These are phyloP conservation scores for Alexandromys oeconomus DNA, from an alignment of 2,797 vertebrate species.

Conservation along the genomic window DNA sequence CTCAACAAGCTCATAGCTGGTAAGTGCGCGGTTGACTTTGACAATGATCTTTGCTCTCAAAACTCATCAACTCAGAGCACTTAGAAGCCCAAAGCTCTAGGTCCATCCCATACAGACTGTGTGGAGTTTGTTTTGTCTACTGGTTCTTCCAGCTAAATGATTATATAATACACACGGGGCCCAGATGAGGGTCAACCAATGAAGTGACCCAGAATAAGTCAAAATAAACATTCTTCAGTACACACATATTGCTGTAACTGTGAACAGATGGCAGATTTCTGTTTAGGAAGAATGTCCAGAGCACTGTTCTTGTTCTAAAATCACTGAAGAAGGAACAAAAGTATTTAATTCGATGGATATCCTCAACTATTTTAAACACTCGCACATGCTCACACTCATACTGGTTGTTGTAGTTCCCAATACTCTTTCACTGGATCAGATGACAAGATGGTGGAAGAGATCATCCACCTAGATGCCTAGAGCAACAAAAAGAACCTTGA, in stretches of 20 bases:
- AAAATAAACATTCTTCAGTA: constrained; percentile 44
- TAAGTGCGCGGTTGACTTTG: background rate
- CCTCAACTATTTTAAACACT: background rate
- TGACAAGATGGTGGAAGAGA: background rate
- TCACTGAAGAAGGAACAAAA: background rate
- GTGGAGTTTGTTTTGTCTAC: background rate
- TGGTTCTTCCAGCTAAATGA: background rate
- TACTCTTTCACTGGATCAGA: background rate
- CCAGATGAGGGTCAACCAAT: constrained; percentile 15
- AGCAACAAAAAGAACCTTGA: background rate
- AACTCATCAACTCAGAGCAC: background rate
- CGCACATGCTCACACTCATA: background rate
- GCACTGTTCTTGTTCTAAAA: background rate
- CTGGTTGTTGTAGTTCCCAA: background rate
- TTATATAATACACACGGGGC: background rate
- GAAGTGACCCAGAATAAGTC: background rate
- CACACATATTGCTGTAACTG: background rate
- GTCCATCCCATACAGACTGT: background rate
- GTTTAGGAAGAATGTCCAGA: constrained; percentile 54
- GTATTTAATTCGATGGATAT: background rate
- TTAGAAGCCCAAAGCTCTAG: background rate
- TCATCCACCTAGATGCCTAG: constrained; percentile 7
- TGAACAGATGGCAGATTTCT: background rate
- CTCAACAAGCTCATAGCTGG: background rate
- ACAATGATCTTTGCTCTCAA: background rate